Evolutionary conservation across 2,113 vertebrate species (phyloP).

Genomic region (Aegithalos caudatus): DNA sequence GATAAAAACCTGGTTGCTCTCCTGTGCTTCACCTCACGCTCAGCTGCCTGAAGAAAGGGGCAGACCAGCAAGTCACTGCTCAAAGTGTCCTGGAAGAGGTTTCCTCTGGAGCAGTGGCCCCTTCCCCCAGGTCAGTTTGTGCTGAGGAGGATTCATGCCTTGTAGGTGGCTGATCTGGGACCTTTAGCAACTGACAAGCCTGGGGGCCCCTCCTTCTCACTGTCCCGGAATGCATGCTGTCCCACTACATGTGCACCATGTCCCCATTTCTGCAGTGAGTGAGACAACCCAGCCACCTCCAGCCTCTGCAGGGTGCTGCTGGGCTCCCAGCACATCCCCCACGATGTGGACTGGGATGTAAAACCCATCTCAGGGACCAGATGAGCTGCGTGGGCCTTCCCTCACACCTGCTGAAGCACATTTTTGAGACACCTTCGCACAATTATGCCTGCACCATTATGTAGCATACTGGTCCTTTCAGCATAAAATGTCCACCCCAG

Average conservation of each 20-base stretch:
- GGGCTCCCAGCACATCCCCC: background rate
- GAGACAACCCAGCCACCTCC: background rate
- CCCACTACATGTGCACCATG: accelerated
- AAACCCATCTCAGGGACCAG: background rate
- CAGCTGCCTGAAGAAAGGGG: background rate
- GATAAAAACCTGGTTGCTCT: background rate
- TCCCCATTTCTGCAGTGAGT: background rate
- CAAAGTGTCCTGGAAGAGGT: background rate
- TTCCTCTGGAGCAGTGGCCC: background rate
- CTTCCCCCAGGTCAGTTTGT: background rate
- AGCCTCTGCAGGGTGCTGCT: background rate
- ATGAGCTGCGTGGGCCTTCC: background rate
- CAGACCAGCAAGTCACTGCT: background rate
- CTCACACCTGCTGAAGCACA: accelerated
- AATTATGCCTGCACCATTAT: too few relatives aligned
- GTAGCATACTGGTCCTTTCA: background rate
- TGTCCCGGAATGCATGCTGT: background rate
- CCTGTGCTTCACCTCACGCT: background rate
- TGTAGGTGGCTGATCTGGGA: background rate
- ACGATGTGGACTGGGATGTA: background rate
- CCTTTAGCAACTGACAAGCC: background rate
- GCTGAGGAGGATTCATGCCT: background rate
- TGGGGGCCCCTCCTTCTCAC: accelerated
- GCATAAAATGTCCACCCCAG: background rate
- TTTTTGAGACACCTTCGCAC: accelerated